Base-by-base conservation (phyloP, 2,113 vertebrate genomes). In the Echinops telfairi region DNA sequence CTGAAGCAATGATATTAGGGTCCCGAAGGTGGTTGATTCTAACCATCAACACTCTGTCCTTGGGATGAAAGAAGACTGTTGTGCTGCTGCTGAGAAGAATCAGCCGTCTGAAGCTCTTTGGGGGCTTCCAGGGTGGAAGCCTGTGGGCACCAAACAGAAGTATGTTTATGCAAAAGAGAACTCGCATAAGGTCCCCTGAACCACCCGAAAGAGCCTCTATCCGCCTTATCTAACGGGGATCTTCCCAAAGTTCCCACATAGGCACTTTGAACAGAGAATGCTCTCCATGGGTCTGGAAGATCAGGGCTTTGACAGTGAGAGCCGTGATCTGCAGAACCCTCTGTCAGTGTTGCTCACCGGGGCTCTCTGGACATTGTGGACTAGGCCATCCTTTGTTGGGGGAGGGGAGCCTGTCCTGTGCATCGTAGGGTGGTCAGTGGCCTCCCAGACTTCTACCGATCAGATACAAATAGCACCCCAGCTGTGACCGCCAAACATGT, bases 301-400 rank as follows among this genome's bases (percentile, higher is more conserved):
- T 6, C 6, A 31, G 33, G 75, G 53, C n/a, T 36, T 62, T n/a
- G 25, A 31, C 85, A 22, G 82, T 1, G 36, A 73, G 88, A 17
- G 27, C 62, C 3, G 12, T 15, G 78, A n/a, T 53, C 62, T 3
- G 31, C 87, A n/a, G n/a, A 38, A 22, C 31, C 31, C 33, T 38
- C 27, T n/a, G 1, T 22, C 40, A 58, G 58, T 33, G 29, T 25
- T 10, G 15, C 81, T 77, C 71, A 6, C 71, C 83, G 27, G 0
- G 1, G 6, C 19, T 5, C 29, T 20, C 0, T 1, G 14, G 76
- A 57, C 25, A 0, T 23, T 9, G 12, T 0, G 8, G 17, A 5
- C 47, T 22, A 14, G 75, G 2, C 23, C 16, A 2, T 17, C 57
- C 19, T 33, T 38, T 0, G 1, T 6, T 7, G 2, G 8, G 6